Evolutionary conservation across 2,888 invertebrate genomes (phyloP), one percentile per base, ranked within the genome.

Genomic region (Leucoma salicis): DNA sequence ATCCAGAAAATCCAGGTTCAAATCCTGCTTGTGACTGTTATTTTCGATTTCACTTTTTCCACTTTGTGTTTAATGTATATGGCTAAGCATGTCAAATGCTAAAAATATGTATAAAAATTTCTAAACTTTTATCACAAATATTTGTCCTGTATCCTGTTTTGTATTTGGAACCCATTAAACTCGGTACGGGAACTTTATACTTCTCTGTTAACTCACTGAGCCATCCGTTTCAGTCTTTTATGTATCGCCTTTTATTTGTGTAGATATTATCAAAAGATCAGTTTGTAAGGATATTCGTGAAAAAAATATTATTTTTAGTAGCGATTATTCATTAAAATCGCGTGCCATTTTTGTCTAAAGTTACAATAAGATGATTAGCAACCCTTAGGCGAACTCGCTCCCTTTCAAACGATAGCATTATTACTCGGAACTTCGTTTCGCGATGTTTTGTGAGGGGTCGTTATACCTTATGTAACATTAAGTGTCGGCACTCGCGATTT

Each of bases 301-400:
- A 49, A 53, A 49, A 48, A 46, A 38, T 35, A 36, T 39, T 36
- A 29, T 49, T 52, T 51, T 45, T 35, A 18, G 47, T 61, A 57
- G 51, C 44, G 44, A 58, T 62, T 52, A 68, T 63, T 62, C 52
- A 62, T 69, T 61, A 67, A 63, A 63, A 59, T 64, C 62, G 65
- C 63, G 57, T 65, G 61, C 63, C 51, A 52, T 64, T 63, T 70
- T 63, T 55, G 58, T 45, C 53, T 61, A 60, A 55, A 56, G 48
- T 56, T 66, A 78, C 75, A 78, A 78, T 75, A 66, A 67, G 71
- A 72, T 75, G 72, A 78, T 78, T 77, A 78, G 73, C 70, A 61
- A 67, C 79, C 74, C 74, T 73, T 63, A 61, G 68, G 71, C 66
- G 60, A 63, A 53, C 37, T 50, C 55, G 61, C 68, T 63, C 70